Evolutionary conservation across 2,888 invertebrate species (phyloP).

Genomic region (Amitus sp.): DNA sequence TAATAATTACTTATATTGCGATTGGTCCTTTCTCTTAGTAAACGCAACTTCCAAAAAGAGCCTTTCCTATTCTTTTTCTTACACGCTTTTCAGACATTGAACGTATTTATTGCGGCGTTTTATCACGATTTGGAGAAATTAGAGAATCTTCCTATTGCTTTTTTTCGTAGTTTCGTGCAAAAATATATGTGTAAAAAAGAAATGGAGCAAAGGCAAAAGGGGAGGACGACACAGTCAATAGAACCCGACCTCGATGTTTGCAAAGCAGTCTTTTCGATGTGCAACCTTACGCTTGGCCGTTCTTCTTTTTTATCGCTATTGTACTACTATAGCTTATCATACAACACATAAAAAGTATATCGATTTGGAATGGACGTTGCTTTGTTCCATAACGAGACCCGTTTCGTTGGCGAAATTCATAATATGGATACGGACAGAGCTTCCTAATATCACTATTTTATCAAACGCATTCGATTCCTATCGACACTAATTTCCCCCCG

Average conservation of each 20-base stretch:
- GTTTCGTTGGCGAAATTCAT: slow-evolving; percentile 33
- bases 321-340: slow-evolving; percentile 37
- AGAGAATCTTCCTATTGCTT: not conserved
- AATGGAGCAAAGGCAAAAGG: not conserved
- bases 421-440: slow-evolving; percentile 23
- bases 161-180: not conserved
- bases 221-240: slow-evolving; percentile 31
- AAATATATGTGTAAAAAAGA: not conserved
- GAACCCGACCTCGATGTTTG: slow-evolving; percentile 33
- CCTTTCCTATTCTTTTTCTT: not conserved
- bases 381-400: slow-evolving; percentile 40
- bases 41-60: not conserved
- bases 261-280: slow-evolving; percentile 38
- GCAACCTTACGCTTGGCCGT: slow-evolving; percentile 26
- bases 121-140: not conserved
- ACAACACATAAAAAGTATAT: slow-evolving; percentile 40
- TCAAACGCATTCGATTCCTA: slow-evolving; percentile 25
- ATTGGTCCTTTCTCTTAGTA: slow-evolving; percentile 31
- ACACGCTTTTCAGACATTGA: not conserved
- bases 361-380: slow-evolving; percentile 48
- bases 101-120: too few species aligned
- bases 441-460: slow-evolving; percentile 21
- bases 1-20: slow-evolving; percentile 32
- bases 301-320: slow-evolving; percentile 16
- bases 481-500: slow-evolving; percentile 18